Base-by-base conservation (phyloP, 2,888 invertebrate genomes). In the Ischnus inquisitorius region DNA sequence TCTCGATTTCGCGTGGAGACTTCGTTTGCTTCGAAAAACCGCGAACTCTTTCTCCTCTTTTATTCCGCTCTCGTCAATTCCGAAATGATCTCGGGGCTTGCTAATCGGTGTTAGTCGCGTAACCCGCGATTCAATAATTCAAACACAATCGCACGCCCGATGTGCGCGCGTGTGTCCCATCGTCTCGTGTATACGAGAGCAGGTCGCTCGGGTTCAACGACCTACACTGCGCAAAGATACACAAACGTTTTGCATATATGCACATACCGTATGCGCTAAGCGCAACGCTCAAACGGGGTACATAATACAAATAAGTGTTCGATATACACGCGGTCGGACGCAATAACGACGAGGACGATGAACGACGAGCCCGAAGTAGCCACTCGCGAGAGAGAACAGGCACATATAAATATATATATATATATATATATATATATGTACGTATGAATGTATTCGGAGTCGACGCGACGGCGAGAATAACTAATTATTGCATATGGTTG, bases 121-220 rank as follows among this genome's bases (percentile, higher is more conserved):
- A 89, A 89, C 82, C 67, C 87, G 83, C 84, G 87, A 88, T 89
- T 89, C 90, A 89, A 89, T 88, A 89, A 90, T 90, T 90, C 88
- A 34, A 84, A 86, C 85, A 65, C 19, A 41, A 43, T 65, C 46
- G 41, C 39, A 46, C 34, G 12, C 8, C 8, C 57, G 43, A 41
- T 57, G n/a, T 25, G 39, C 54, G 19, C 2, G 25, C 41, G 39
- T 51, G 19, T 2, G 16, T 43, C 48, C n/a, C 4, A 48, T 25
- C 57, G 14, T 60, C 57, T 14, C 25, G n/a, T 25, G 79, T 79
- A 69, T 74, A 79, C 69, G 79, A 64, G 79, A 64, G 79, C 74
- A 69, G 82, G 82, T 83, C 82, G 82, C 67, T 83, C 57, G 64
- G 79, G 82, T 79, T 82, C 82, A 69, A 83, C 57, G 82, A 83